These are phyloP conservation scores for Harpagifer antarcticus DNA, from an alignment of 2,797 vertebrate genomes.

Conservation along the genomic window DNA sequence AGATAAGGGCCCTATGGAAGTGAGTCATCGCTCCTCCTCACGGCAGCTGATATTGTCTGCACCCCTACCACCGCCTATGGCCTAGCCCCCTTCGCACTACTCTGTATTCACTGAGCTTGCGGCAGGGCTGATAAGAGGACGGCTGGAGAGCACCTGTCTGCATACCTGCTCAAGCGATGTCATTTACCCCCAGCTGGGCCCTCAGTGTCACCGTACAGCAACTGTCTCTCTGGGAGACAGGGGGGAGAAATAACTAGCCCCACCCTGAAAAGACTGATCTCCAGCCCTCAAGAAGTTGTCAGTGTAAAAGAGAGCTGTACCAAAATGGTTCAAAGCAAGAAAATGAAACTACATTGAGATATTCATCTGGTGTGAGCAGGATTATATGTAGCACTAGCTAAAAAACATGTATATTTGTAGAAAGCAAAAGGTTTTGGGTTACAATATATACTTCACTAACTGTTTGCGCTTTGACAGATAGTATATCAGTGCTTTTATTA, in stretches of 20 bases:
- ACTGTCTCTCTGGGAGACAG: constrained; percentile 43
- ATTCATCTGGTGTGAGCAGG: not conserved
- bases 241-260: constrained; percentile 31
- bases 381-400: too few relatives aligned
- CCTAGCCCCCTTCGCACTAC: constrained; percentile 31
- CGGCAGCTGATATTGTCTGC: constrained; percentile 51
- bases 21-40: constrained; percentile 65
- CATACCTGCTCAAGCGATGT: constrained; percentile 55
- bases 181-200: constrained; percentile 71
- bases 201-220: constrained; percentile 41
- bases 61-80: constrained; percentile 4
- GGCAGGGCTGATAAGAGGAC: constrained; percentile 59
- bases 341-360: constrained; percentile 22
- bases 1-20: constrained; percentile 56
- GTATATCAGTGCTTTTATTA: constrained; percentile 14
- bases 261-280: constrained; percentile 29
- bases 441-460: constrained; percentile 23
- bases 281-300: constrained; percentile 27
- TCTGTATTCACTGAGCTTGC: constrained; percentile 41
- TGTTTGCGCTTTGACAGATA: constrained; percentile 27
- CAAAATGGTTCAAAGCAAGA: not conserved
- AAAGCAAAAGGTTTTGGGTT: constrained; percentile 28
- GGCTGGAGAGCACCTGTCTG: constrained; percentile 38
- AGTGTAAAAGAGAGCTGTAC: constrained; percentile 1
- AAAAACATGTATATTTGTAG: too few relatives aligned